Base-by-base conservation (phyloP, 2,888 invertebrate species). In the Cremastinae sp. region DNA sequence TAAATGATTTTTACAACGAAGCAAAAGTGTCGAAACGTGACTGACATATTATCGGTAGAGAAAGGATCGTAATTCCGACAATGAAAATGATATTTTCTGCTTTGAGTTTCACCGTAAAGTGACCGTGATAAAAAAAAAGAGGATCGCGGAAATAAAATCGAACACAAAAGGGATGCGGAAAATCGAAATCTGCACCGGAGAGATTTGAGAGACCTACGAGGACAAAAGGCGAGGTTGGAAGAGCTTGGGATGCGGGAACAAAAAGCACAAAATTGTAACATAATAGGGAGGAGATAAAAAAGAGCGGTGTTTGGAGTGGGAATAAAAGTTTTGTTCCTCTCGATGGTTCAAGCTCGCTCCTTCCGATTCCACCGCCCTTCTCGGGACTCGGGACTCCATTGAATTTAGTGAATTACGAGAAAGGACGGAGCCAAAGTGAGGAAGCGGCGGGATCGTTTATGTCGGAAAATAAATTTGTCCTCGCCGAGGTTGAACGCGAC, bases 331-430 rank as follows among this genome's bases (percentile, higher is more conserved):
- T 61, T 56, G 41, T 66, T 71, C 62, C 36, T 38, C 36, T 12
- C 38, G 38, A 22, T 34, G 41, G 47, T 12, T 47, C 59, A 49
- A 61, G 49, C 62, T 49, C 49, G 34, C 45, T 64, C 41, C 38
- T 53, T 53, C 54, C 43, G 14, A n/a, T n/a, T n/a, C n/a, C 58
- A 47, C 51, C 22, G 22, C n/a, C 38, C 49, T 49, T 20, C 41
- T 9, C 10, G 58, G 20, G 12, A 12, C 10, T 20, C 20, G 5
- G 58, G 43, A 16, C 54, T 62, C 59, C 38, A 68, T 74, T 73
- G 59, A 66, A 66, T 73, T 72, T 73, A 1, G 43, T 65, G 53
- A 61, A 66, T 73, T 51, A 34, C 53, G 58, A 51, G 20, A 38
- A 18, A 9, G 18, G 51, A 12, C 9, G 0, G 22, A 10, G 28